Evolutionary conservation across 1,140 invertebrate genomes (phyloP).

Genomic region (Conopomorpha cramerella): DNA sequence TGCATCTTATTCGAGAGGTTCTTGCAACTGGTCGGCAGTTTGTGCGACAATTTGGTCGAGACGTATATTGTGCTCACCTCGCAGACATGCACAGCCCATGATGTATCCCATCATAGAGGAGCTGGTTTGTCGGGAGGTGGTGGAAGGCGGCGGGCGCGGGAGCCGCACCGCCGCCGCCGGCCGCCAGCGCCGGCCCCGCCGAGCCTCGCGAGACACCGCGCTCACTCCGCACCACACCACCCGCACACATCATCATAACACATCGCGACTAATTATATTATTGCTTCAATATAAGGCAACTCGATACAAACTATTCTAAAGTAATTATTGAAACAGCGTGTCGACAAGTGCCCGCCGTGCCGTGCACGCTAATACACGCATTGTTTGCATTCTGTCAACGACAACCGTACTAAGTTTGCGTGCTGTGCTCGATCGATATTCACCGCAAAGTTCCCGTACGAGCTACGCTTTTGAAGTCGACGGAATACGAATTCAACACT

Average conservation of each 20-base stretch:
- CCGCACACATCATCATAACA: constrained; percentile 25
- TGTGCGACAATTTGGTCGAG: too few species aligned
- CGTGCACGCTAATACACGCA: too few species aligned
- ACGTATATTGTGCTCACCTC: constrained; percentile 72
- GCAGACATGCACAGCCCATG: constrained; percentile 87
- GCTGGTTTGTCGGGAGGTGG: constrained; percentile 33
- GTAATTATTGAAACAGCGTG: not conserved
- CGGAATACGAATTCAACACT: too few species aligned
- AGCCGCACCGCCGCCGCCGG: constrained; percentile 50
- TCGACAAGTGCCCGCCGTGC: too few species aligned
- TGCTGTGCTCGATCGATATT: constrained; percentile 55
- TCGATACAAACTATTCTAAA: not conserved
- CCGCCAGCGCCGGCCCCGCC: too few species aligned
- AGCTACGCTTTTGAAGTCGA: too few species aligned
- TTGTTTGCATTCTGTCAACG: too few species aligned
- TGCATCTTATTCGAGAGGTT: too few species aligned
- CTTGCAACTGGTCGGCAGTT: too few species aligned
- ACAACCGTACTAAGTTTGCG: too few species aligned
- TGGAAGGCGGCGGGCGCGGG: constrained; percentile 36
- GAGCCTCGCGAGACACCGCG: too few species aligned
- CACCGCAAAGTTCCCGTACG: constrained; percentile 42
- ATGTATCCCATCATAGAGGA: constrained; percentile 83
- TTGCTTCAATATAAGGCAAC: not conserved
- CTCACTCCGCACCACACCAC: constrained; percentile 35
- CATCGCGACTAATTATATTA: constrained; percentile 7